These are phyloP conservation scores for Heptranchias perlo DNA, from an alignment of 2,113 vertebrate genomes.

Conservation along the genomic window DNA sequence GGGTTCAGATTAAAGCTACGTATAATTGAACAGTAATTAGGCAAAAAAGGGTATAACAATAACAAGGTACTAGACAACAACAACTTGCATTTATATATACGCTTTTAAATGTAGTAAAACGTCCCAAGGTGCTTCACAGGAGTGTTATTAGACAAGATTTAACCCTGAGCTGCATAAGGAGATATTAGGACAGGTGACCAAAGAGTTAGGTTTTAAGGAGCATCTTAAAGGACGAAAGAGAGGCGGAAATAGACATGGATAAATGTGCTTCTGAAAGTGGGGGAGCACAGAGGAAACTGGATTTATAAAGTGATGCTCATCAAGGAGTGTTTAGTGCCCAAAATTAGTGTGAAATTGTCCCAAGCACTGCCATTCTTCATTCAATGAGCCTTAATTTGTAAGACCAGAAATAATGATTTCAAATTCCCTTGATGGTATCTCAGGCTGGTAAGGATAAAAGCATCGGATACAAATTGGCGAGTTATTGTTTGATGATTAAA, in stretches of 20 bases:
- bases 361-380: not conserved
- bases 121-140: not conserved
- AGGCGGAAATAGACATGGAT: not conserved
- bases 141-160: not conserved
- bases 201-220: not conserved
- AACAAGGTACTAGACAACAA: not conserved
- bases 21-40: not conserved
- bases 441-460: not conserved
- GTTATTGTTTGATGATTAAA: not conserved
- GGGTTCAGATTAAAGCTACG: not conserved
- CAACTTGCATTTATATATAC: not conserved
- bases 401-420: not conserved
- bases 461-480: not conserved
- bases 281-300: not conserved
- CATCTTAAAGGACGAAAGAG: not conserved
- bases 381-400: not conserved
- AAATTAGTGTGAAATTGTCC: not conserved
- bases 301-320: not conserved
- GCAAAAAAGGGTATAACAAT: not conserved
- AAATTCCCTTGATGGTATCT: not conserved
- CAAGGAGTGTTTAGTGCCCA: not conserved
- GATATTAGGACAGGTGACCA: not conserved
- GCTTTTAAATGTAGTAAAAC: not conserved
- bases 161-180: not conserved
- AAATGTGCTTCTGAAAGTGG: not conserved